Evolutionary conservation across 1,140 invertebrate species (phyloP), one percentile per base, ranked within the genome.

Genomic region (Polypedilum pembai): DNA sequence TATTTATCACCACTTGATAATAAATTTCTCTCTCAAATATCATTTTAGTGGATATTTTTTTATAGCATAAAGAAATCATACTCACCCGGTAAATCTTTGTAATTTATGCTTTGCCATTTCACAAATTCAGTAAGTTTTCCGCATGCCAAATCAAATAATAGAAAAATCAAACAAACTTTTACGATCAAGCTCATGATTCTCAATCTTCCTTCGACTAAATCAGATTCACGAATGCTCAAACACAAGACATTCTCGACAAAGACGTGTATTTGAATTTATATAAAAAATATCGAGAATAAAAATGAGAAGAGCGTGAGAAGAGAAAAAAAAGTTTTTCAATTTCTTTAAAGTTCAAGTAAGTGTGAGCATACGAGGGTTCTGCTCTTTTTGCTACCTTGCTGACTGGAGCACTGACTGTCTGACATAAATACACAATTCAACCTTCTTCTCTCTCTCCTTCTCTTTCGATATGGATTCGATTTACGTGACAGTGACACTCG

Each of bases 151-250:
- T 12, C 4, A 56, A 12, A 56, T 56, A 56, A 56, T 56, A 56
- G 45, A 56, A 56, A 56, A 56, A 56, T 56, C 45, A 56, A 56
- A 56, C 45, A 56, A 56, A 56, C 45, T 56, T 56, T 56, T 56
- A 56, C 45, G 45, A 56, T 56, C 45, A 56, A 56, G 15, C 45
- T 56, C 45, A 56, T 56, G 45, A 56, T 56, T 56, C n/a, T 56
- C 45, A 56, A 56, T 56, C 45, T 56, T 56, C 45, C 45, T 56
- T 56, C 45, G 45, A n/a, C 45, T 56, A n/a, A 56, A n/a, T 56
- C 45, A 12, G 4, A 56, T 56, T 56, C 45, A 56, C 45, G 45
- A 56, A 56, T 56, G 45, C 5, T 33, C 24, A 5, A n/a, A n/a
- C 24, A 33, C 5, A 33, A 33, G 24, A 33, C 24, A 33, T 33